Evolutionary conservation across 2,888 invertebrate species (phyloP), one percentile per base, ranked within the genome.

Genomic region (Caenorhabditis imperialis): DNA sequence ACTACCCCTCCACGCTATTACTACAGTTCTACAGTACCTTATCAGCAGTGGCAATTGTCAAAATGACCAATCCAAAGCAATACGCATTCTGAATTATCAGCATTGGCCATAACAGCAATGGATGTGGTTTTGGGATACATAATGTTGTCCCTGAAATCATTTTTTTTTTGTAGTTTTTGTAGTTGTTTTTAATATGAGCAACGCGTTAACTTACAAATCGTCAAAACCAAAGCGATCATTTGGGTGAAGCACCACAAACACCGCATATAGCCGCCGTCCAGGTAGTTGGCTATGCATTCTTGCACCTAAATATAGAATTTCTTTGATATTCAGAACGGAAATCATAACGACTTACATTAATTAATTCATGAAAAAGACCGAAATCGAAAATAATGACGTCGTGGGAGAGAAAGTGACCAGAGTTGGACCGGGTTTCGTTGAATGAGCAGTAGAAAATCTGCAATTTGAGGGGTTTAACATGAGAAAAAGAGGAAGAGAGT

Each of bases 321-420:
- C 50, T 54, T 47, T 48, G 7, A 7, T 6, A 18, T 16, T 57
- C 25, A 20, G 20, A 30, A 8, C 38, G 16, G 10, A n/a, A 14
- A 30, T 51, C 12, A 6, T 33, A 16, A 14, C 27, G 40, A 70
- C 69, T 50, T 47, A 82, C 83, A 54, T 81, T 73, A 44, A 84
- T 82, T 18, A 84, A 60, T 48, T 80, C 80, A 60, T 83, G 82
- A 60, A 85, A 84, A 4, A 85, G 76, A 8, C 83, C 83, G 61
- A 84, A 84, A 55, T 84, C 84, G 74, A 83, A 84, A 48, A 84
- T 83, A 50, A 84, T 83, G 57, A 84, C 76, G 60, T 85, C 85
- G 53, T 77, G 71, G 4, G 73, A 62, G 23, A 85, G 78, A 45
- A 85, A 84, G 18, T 75, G 61, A 27, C 75, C 75, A 14, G 78